Evolutionary conservation across 92 coral and sea anemone genomes (phyloP).

Genomic region (Chrysogorgia sp.): DNA sequence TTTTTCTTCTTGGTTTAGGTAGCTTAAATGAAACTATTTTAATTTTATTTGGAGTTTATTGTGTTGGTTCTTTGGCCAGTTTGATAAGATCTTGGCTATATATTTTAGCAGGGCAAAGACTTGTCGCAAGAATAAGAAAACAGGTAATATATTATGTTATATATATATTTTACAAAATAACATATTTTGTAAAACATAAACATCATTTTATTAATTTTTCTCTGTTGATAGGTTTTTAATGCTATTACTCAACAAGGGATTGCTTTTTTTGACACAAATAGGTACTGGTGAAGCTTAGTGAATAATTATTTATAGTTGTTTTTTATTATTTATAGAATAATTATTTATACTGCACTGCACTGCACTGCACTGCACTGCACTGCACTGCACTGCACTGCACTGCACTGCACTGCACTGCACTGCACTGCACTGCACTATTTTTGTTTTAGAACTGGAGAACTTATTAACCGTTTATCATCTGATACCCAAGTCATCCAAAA

Average conservation of each 20-base stretch:
- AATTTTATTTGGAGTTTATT: slow-evolving; percentile 69
- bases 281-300: slow-evolving; percentile 60
- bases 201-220: too few species aligned
- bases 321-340: not conserved
- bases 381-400: not conserved
- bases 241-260: slow-evolving; percentile 80
- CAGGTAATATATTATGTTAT: slow-evolving; percentile 34
- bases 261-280: slow-evolving; percentile 90
- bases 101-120: slow-evolving; percentile 88
- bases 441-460: slow-evolving; percentile 80
- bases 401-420: not conserved
- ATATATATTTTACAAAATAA: too few species aligned
- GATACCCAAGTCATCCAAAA: slow-evolving; percentile 97
- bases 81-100: slow-evolving; percentile 82
- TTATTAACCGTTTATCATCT: slow-evolving; percentile 84
- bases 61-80: slow-evolving; percentile 78
- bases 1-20: slow-evolving; percentile 50
- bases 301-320: not conserved
- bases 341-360: not conserved
- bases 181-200: too few species aligned
- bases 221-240: slow-evolving; percentile 69
- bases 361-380: not conserved
- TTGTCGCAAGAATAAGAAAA: slow-evolving; percentile 87
- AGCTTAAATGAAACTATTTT: slow-evolving; percentile 71
- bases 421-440: not conserved